Percentiles rank a stretch among this genome's conserved stretches.
phyloP scores from a whole-genome alignment of 2,113 vertebrate species.

The Pelmatolapia mariae region DNA sequence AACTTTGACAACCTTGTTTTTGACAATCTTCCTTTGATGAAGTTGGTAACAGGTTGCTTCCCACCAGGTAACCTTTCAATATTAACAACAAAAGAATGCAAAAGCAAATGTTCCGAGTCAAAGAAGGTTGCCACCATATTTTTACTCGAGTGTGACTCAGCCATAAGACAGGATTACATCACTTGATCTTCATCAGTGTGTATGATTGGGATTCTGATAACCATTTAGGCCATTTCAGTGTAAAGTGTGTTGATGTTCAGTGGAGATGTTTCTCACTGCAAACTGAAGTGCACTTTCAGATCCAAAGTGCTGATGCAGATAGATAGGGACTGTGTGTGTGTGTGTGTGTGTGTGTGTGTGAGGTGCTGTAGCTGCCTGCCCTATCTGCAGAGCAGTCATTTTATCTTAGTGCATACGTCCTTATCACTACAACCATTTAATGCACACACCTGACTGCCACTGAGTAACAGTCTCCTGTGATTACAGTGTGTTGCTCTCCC shows the following conservation, averaged over 20 bases:
- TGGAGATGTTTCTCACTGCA: neutral
- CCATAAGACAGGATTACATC: neutral
- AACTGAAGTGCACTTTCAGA: neutral
- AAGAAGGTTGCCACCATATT: neutral
- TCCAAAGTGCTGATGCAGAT: constrained; percentile 27
- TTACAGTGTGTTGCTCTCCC: constrained; percentile 36
- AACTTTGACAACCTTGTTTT: neutral
- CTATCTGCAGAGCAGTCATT: constrained; percentile 16
- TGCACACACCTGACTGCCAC: neutral
- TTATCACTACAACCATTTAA: constrained; percentile 28
- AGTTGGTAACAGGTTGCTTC: neutral
- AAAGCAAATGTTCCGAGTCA: neutral
- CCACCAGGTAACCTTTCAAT: neutral
- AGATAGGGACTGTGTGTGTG: neutral
- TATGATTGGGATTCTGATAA: neutral
- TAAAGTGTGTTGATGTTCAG: neutral
- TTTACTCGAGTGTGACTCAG: neutral
- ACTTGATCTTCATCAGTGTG: neutral
- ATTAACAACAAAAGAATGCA: neutral
- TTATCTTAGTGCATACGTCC: constrained; percentile 22
- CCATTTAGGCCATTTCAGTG: neutral
- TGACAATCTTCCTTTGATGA: neutral
- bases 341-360: neutral
- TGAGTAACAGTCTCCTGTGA: constrained; percentile 32
- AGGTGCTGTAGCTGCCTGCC: neutral